These are phyloP conservation scores for Epinotia brunnichana DNA, from an alignment of 2,888 invertebrate species.

Conservation along the genomic window DNA sequence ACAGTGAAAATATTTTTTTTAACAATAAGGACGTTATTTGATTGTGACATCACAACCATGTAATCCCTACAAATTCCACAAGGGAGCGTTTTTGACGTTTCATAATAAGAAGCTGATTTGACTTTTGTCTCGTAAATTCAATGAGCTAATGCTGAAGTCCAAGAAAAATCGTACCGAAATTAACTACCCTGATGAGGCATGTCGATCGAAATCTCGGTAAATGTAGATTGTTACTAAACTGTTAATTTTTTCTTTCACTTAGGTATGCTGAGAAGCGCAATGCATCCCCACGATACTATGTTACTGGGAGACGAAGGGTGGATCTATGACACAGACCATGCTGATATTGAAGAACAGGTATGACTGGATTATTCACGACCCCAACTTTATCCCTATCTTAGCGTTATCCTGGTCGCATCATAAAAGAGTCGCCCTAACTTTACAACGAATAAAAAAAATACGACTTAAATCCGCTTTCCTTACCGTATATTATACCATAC, in stretches of 20 bases:
- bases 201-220: not conserved
- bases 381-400: not conserved
- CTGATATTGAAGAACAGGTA: conserved; percentile 98
- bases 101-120: too few species aligned
- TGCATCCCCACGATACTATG: conserved; percentile 86
- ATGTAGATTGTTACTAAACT: not conserved
- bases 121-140: too few species aligned
- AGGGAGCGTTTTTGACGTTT: too few species aligned
- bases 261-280: conserved; percentile 73
- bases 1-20: too few species aligned
- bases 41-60: too few species aligned
- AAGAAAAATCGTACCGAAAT: too few species aligned
- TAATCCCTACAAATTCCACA: too few species aligned
- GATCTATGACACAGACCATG: conserved; percentile 98
- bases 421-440: not conserved
- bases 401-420: not conserved
- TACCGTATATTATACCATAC: too few species aligned
- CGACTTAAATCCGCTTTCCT: not conserved
- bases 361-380: not conserved
- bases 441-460: too few species aligned
- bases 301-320: conserved; percentile 93
- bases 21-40: too few species aligned
- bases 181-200: not conserved
- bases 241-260: not conserved
- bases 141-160: too few species aligned